phyloP scores from a whole-genome alignment of 2,888 invertebrate genomes.

The Laothoe populi region DNA sequence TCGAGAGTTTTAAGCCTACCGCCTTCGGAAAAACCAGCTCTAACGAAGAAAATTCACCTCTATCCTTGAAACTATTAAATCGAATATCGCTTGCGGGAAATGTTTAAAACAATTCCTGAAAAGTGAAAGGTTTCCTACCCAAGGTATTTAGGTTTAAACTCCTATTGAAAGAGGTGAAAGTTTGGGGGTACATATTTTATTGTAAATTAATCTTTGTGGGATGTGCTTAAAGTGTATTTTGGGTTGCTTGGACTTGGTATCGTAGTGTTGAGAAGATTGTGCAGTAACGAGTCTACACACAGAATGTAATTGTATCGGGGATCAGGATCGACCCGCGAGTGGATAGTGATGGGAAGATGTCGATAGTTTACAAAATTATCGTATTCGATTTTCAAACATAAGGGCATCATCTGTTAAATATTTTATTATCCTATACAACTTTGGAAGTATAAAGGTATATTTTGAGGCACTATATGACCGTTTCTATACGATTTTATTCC shows the following conservation, averaged over 20 bases:
- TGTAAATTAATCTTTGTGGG: conserved; percentile 51
- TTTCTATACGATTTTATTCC: too few relatives aligned
- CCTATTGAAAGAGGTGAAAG: conserved; percentile 84
- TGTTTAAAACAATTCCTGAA: conserved; percentile 78
- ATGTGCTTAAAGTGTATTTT: conserved; percentile 52
- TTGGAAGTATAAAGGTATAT: too few relatives aligned
- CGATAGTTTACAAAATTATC: conserved; percentile 43
- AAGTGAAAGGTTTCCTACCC: conserved; percentile 83
- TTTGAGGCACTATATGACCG: too few relatives aligned
- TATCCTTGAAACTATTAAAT: conserved; percentile 50
- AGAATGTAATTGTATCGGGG: conserved; percentile 83
- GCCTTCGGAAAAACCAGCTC: conserved; percentile 70
- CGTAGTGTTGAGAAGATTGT: conserved; percentile 77
- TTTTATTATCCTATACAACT: too few relatives aligned
- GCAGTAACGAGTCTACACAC: conserved; percentile 80
- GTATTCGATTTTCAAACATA: conserved; percentile 46
- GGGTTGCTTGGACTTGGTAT: conserved; percentile 39
- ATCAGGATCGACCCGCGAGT: conserved; percentile 69
- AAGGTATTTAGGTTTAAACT: conserved; percentile 84
- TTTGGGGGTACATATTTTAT: conserved; percentile 58
- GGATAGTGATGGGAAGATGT: conserved; percentile 57
- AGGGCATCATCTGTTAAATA: not conserved
- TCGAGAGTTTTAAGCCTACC: conserved; percentile 81
- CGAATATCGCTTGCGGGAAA: conserved; percentile 47
- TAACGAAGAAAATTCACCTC: conserved; percentile 49